A percentile compares a stretch with the other conserved stretches of the same genome.
Conservation (phyloP, 2,113 vertebrate species). For the Merops nubicus region DNA sequence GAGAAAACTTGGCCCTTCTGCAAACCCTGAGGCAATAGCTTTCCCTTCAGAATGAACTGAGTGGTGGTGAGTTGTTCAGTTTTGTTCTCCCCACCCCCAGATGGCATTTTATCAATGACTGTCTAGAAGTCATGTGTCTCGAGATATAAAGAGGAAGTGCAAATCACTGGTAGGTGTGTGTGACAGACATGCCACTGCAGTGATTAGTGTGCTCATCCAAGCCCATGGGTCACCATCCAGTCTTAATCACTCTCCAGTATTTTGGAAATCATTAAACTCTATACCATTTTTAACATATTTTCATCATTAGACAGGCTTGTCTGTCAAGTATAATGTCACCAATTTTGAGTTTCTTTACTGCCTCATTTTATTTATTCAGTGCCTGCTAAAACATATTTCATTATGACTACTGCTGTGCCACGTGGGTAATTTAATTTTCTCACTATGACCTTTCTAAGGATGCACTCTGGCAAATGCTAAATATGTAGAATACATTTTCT, state of each 20-base stretch:
- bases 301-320: not conserved
- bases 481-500: not conserved
- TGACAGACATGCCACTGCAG: conserved; percentile 23
- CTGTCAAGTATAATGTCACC: conserved; percentile 26
- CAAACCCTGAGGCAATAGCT: conserved; percentile 8
- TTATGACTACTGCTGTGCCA: not conserved
- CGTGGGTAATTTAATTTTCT: not conserved
- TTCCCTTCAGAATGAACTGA: not conserved
- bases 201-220: conserved; percentile 71
- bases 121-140: conserved; percentile 32
- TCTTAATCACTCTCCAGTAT: conserved; percentile 59
- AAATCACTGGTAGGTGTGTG: conserved; percentile 33
- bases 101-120: conserved; percentile 62
- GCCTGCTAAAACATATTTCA: not conserved
- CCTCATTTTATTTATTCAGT: not conserved
- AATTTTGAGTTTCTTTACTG: not conserved
- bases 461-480: not conserved
- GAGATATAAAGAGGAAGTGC: conserved; percentile 46
- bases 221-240: not conserved
- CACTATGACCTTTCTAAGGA: not conserved
- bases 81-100: not conserved
- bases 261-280: conserved; percentile 49
- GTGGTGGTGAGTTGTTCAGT: not conserved
- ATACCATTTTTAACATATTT: not conserved
- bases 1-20: not conserved